Percentiles rank a stretch among this genome's conserved stretches.
Evolutionary conservation across 2,888 invertebrate species (phyloP).

Genomic region (Bombyx huttoni): DNA sequence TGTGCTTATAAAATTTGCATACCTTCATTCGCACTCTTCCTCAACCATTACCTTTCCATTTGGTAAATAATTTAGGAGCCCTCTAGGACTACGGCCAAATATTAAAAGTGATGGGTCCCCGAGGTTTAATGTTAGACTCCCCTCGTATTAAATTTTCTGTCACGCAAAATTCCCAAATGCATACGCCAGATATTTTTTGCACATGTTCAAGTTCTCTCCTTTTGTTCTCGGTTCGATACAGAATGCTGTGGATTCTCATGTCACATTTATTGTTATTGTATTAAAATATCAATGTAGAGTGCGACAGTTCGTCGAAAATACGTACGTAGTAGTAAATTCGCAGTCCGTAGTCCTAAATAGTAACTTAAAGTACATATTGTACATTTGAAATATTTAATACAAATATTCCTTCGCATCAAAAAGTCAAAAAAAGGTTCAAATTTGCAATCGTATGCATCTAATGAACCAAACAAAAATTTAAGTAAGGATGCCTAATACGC

Average conservation of each 20-base stretch:
- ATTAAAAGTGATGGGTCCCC: slow-evolving; percentile 73
- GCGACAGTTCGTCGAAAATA: no score
- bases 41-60: slow-evolving; percentile 71
- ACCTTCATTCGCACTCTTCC: slow-evolving; percentile 66
- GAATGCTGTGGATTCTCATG: slow-evolving; percentile 37
- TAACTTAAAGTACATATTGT: no score
- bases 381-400: no score
- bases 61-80: slow-evolving; percentile 71
- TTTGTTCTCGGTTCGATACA: slow-evolving; percentile 65
- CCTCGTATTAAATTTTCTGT: slow-evolving; percentile 72
- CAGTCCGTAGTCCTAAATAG: no score
- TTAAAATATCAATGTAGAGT: not conserved
- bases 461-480: no score
- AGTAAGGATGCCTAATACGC: no score
- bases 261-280: not conserved
- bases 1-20: slow-evolving; percentile 68
- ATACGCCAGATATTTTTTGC: slow-evolving; percentile 70
- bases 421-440: no score
- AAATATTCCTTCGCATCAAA: no score
- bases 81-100: slow-evolving; percentile 66
- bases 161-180: slow-evolving; percentile 72
- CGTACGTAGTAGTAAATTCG: no score
- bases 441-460: no score
- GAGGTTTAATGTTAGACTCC: slow-evolving; percentile 71
- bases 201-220: slow-evolving; percentile 65